Percentiles rank a stretch among this genome's conserved stretches.
Conservation (phyloP, 2,113 vertebrate genomes). For the Callipepla squamata region DNA sequence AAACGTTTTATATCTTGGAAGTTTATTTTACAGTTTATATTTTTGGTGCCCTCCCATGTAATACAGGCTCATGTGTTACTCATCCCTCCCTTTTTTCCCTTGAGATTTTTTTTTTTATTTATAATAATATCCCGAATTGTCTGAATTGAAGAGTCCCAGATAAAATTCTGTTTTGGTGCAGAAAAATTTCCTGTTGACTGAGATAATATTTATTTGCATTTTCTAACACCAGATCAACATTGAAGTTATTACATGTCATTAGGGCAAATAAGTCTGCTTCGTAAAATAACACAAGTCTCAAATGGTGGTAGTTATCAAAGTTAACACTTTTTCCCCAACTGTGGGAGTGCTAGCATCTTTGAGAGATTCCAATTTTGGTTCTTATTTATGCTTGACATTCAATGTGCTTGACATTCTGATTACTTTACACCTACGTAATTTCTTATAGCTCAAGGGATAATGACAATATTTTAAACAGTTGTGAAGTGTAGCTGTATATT, state of each 20-base stretch:
- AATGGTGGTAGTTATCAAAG: conserved; percentile 31
- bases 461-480: conserved; percentile 58
- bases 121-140: neutral
- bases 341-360: conserved; percentile 57
- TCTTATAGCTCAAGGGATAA: conserved; percentile 49
- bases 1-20: neutral
- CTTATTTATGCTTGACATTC: conserved; percentile 69
- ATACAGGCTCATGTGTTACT: neutral
- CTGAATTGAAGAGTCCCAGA: neutral
- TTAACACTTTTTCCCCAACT: conserved; percentile 42
- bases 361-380: conserved; percentile 50
- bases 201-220: neutral
- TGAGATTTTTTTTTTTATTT: neutral
- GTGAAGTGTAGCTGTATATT: conserved; percentile 16
- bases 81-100: neutral
- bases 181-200: conserved; percentile 20
- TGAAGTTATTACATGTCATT: neutral
- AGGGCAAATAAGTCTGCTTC: neutral
- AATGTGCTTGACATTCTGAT: conserved; percentile 62
- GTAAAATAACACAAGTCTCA: conserved; percentile 13
- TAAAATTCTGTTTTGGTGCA: neutral
- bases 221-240: neutral
- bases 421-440: conserved; percentile 67
- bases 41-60: neutral
- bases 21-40: conserved; percentile 24